Conservation (phyloP, 2,888 invertebrate species). For the Drosophila nr. fundita region DNA sequence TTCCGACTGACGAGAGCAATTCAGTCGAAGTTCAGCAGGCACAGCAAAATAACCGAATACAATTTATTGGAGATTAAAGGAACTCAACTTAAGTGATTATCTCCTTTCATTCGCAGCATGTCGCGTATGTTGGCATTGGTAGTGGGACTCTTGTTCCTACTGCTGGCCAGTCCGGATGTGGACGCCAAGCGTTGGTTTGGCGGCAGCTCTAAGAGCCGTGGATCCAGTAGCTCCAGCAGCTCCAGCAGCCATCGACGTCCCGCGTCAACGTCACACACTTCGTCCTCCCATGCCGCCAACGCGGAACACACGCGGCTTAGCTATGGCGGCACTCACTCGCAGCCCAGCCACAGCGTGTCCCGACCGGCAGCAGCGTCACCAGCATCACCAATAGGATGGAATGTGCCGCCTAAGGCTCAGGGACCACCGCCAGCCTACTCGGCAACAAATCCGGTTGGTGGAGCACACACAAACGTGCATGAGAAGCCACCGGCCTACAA, state of each 20-base stretch:
- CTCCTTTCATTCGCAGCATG: constrained; percentile 48
- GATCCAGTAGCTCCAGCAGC: constrained; percentile 47
- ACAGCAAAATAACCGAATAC: neutral
- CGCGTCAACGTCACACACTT: constrained; percentile 28
- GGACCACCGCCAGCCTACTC: constrained; percentile 84
- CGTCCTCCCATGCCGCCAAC: constrained; percentile 29
- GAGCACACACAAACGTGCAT: constrained; percentile 82
- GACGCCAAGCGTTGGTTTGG: constrained; percentile 72
- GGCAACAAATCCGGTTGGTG: constrained; percentile 78
- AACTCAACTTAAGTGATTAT: constrained; percentile 1
- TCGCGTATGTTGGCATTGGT: constrained; percentile 37
- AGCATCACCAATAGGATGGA: constrained; percentile 82
- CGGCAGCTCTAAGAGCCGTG: constrained; percentile 62
- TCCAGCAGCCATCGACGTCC: constrained; percentile 39
- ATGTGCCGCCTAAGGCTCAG: constrained; percentile 78
- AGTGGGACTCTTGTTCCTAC: constrained; percentile 48
- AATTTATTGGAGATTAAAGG: neutral
- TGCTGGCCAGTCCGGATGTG: constrained; percentile 54
- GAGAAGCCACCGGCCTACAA: constrained; percentile 83
- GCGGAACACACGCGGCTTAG: constrained; percentile 62
- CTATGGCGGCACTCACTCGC: constrained; percentile 64
- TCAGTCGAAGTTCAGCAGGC: constrained; percentile 31
- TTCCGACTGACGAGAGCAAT: neutral
- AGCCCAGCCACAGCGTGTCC: constrained; percentile 25
- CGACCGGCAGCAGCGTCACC: constrained; percentile 51